Conservation (phyloP, 2,797 vertebrate genomes). For the Tamandua tetradactyla region DNA sequence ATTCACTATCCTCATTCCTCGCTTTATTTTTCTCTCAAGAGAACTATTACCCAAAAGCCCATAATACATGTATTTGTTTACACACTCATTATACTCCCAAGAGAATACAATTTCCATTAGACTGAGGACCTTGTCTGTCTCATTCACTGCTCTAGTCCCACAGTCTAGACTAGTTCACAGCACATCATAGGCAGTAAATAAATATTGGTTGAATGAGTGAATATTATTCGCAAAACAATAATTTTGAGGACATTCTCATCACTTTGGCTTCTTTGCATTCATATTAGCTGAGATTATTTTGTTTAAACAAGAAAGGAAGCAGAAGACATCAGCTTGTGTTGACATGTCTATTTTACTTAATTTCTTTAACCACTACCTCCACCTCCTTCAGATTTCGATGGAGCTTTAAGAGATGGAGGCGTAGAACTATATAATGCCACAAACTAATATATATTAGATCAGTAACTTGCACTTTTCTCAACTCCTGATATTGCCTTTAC, state of each 20-base stretch:
- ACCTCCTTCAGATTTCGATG: background rate
- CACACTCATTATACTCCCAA: background rate
- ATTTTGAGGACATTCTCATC: background rate
- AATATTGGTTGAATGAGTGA: background rate
- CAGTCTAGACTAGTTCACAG: background rate
- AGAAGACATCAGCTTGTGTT: background rate
- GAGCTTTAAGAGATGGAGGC: background rate
- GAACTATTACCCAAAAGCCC: slow-evolving; percentile 3
- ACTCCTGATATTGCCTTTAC: background rate
- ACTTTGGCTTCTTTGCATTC: background rate
- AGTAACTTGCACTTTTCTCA: background rate
- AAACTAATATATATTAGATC: background rate
- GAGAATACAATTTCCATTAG: slow-evolving; percentile 34
- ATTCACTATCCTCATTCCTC: background rate
- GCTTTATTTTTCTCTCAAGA: slow-evolving; percentile 32
- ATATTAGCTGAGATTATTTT: background rate
- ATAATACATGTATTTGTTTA: background rate
- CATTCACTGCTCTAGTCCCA: background rate
- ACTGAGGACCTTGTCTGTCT: slow-evolving; percentile 16
- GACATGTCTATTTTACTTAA: background rate
- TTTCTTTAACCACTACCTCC: background rate
- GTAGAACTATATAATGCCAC: background rate
- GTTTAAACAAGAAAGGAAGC: background rate
- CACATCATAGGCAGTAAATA: slow-evolving; percentile 8
- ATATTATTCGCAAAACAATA: background rate